Conservation (phyloP, 2,888 invertebrate species). For the Pherbina coryleti region DNA sequence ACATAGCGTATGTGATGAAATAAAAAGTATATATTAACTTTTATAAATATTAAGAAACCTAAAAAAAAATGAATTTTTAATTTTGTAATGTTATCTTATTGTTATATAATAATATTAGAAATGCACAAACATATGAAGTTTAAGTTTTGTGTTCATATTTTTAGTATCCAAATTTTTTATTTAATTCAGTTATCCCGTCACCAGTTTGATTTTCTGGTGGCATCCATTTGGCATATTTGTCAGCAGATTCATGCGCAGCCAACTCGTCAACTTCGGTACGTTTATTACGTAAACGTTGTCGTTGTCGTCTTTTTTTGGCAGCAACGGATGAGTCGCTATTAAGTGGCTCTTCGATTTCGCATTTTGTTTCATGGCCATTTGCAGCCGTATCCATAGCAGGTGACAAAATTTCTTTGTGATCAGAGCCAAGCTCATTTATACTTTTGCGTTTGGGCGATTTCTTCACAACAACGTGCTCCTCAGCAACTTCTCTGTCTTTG, state of each 20-base stretch:
- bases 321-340: slow-evolving; percentile 18
- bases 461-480: no score
- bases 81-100: background rate
- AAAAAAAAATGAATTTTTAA: background rate
- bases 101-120: background rate
- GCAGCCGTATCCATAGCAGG: background rate
- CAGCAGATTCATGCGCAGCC: slow-evolving; percentile 70
- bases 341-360: background rate
- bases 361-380: background rate
- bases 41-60: background rate
- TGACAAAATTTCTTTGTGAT: no score
- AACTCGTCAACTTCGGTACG: slow-evolving; percentile 66
- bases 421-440: no score
- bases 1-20: background rate
- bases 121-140: background rate
- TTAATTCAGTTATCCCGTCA: slow-evolving; percentile 82
- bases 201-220: slow-evolving; percentile 82
- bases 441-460: no score
- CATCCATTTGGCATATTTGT: slow-evolving; percentile 83
- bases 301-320: slow-evolving; percentile 57
- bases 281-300: slow-evolving; percentile 62
- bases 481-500: background rate
- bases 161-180: slow-evolving; percentile 84
- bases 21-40: background rate
- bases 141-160: background rate